These are phyloP conservation scores for Rostratula benghalensis DNA, from an alignment of 2,113 vertebrate genomes.

Conservation along the genomic window DNA sequence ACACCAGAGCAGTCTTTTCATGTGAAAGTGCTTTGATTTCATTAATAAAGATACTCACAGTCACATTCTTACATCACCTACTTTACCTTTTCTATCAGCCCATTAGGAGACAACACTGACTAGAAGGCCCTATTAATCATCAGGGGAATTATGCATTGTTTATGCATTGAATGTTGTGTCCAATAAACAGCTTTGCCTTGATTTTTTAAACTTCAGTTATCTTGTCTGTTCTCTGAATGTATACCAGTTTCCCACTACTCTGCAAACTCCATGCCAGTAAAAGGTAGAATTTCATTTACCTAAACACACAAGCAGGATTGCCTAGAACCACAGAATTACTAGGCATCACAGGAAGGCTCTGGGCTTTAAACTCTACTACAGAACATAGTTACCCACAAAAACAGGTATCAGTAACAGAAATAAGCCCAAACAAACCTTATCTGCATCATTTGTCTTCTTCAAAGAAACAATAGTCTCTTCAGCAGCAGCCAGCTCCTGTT, in stretches of 20 bases:
- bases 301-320: background rate
- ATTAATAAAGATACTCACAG: background rate
- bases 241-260: background rate
- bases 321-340: background rate
- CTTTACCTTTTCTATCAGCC: background rate
- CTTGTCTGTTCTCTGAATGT: background rate
- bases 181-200: background rate
- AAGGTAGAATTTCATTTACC: background rate
- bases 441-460: slow-evolving; percentile 83
- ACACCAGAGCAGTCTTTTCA: background rate
- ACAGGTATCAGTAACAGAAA: background rate
- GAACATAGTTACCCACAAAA: background rate
- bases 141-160: background rate
- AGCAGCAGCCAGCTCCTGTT: slow-evolving; percentile 76
- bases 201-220: background rate
- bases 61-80: background rate
- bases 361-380: background rate
- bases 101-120: background rate
- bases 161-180: background rate
- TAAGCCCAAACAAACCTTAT: slow-evolving; percentile 84
- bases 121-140: background rate
- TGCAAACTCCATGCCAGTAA: background rate
- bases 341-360: background rate
- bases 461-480: slow-evolving; percentile 75
- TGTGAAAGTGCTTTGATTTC: background rate